Evolutionary conservation across 2,797 vertebrate genomes (phyloP), one percentile per base, ranked within the genome.

Genomic region (Spinibarbus caldwelli): DNA sequence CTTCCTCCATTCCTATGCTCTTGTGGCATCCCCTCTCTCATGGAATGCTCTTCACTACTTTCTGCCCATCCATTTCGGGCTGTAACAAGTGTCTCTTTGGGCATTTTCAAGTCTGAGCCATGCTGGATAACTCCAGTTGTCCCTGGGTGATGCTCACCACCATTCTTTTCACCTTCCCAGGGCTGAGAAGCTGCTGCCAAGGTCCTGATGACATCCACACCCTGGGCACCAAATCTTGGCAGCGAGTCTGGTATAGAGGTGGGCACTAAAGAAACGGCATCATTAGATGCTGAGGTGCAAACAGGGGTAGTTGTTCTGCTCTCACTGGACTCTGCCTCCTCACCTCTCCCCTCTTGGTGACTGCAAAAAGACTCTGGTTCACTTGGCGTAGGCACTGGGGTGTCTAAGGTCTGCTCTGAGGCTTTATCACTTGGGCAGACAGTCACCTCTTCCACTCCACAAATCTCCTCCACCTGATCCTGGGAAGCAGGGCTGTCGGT

Each of bases 161-260:
- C 82, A 82, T 87, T 89, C 31, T 92, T 90, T 8, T 91, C 91
- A 31, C 86, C 87, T 36, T 93, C 92, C 90, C 90, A 93, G 57
- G 89, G 67, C 45, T 92, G 93, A 87, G 87, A 87, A 21, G 93
- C 88, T 41, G 83, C 89, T n/a, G 92, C 88, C 57, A 95, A 90
- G 0, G 92, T 93, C 83, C 95, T 93, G 84, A 95, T 94, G 54
- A 95, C 93, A 12, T 96, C 95, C 78, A 96, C 93, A 26, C 95
- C 95, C 72, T 94, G 92, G 81, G 94, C 94, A 79, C 95, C 95
- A 76, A 96, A 96, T 89, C 95, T 92, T 49, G 95, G 95, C 43
- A 96, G 87, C 1, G 95, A 95, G 86, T 96, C 95, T 12, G 95
- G 95, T 80, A 96, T 96, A 64, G 95, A 96, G 31, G 95, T 95